Evolutionary conservation across 2,113 vertebrate genomes (phyloP), one percentile per base, ranked within the genome.

Genomic region (Gulo gulo): DNA sequence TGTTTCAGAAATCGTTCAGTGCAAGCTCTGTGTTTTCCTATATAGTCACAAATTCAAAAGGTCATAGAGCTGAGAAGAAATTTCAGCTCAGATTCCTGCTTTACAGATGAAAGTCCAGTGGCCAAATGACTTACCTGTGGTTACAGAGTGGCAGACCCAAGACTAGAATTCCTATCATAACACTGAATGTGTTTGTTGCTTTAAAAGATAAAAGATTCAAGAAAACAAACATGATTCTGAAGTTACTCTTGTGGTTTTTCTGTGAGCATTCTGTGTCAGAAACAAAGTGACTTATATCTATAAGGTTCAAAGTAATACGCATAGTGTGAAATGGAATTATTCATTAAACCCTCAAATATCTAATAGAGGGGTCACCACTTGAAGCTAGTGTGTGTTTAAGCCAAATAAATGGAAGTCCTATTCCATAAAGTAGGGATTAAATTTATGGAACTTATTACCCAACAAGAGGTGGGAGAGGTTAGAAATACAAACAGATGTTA

Each of bases 401-500:
- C 34, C 36, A 92, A 95, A 89, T 26, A 16, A 69, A 90, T 91
- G 47, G 61, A 96, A 50, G 42, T 9, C 12, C 26, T 78, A 45
- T 11, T 52, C 42, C 42, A 91, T 11, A 80, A 91, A 82, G 50
- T 69, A 71, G 15, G 57, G 50, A 67, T 90, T 87, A 96, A 47
- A n/a, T 82, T 96, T 82, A 79, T 59, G 76, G 18, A 84, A 90
- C 15, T 82, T 96, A 95, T 76, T 97, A 86, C 4, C 74, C 73
- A 95, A 90, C 1, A 47, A 82, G 63, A 97, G 73, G 78, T 89
- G 52, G 79, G 52, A 96, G 47, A 96, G 95, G 31, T 96, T 61
- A 88, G 88, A 95, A 93, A 82, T 84, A 85, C 61, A 89, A 97
- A 97, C 65, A 93, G 52, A 91, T 91, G 88, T 92, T 94, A 94